Conservation (phyloP, 2,113 vertebrate species). For the Cololabis saira region DNA sequence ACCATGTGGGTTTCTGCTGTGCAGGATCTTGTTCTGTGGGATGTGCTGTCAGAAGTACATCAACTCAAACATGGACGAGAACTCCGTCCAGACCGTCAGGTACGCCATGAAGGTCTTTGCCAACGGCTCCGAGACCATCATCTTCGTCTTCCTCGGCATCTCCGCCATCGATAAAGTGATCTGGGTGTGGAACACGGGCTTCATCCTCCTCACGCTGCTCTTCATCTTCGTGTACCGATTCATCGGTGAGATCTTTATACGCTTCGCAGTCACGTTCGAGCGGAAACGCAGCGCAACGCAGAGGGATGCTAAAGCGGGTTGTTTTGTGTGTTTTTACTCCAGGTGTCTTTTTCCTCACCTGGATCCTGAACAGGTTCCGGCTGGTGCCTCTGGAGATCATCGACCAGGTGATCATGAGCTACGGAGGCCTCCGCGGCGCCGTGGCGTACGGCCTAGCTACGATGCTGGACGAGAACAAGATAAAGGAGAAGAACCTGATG, state of each 20-base stretch:
- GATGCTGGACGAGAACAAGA: constrained; percentile 81
- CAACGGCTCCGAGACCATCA: constrained; percentile 94
- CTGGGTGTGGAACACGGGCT: constrained; percentile 97
- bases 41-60: constrained; percentile 96
- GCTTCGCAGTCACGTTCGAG: not conserved
- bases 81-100: constrained; percentile 87
- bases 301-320: not conserved
- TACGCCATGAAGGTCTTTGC: constrained; percentile 95
- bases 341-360: constrained; percentile 92
- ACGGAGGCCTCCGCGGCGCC: constrained; percentile 93
- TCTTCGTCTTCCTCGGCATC: constrained; percentile 96
- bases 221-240: constrained; percentile 91
- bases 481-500: constrained; percentile 89
- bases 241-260: constrained; percentile 87
- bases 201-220: constrained; percentile 91
- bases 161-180: constrained; percentile 89
- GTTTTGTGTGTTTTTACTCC: constrained; percentile 9
- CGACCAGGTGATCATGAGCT: constrained; percentile 97
- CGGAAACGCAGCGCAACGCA: too few species aligned
- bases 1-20: not conserved
- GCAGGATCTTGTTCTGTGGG: constrained; percentile 91
- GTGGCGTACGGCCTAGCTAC: constrained; percentile 92
- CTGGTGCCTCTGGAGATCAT: constrained; percentile 91
- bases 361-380: constrained; percentile 91
- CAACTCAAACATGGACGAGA: constrained; percentile 92